phyloP scores from a whole-genome alignment of 1,140 invertebrate genomes.

The Bombus breviceps region DNA sequence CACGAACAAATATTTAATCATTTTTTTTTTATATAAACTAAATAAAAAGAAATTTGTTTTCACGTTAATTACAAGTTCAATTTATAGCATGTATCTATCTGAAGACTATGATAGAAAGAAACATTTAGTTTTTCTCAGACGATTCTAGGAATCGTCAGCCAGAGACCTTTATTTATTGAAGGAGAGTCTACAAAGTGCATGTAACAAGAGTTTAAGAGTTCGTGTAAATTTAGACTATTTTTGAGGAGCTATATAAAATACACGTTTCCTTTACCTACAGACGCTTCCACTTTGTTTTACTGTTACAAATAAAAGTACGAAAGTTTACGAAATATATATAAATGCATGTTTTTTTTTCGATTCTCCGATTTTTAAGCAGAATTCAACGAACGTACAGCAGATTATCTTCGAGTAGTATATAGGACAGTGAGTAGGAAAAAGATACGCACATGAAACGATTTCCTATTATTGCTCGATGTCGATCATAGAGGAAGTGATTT shows the following conservation, averaged over 20 bases:
- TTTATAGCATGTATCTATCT: slow-evolving; percentile 1
- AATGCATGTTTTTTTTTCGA: slow-evolving; percentile 40
- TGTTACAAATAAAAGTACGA: slow-evolving; percentile 24
- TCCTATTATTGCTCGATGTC: slow-evolving; percentile 46
- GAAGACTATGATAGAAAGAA: neutral
- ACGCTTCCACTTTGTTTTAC: slow-evolving; percentile 9
- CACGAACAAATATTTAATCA: neutral
- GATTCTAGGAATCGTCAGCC: slow-evolving; percentile 48
- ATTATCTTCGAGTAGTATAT: slow-evolving; percentile 8
- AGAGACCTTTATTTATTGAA: slow-evolving; percentile 38
- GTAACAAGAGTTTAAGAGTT: neutral
- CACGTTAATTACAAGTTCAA: slow-evolving; percentile 11
- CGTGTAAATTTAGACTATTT: slow-evolving; percentile 18
- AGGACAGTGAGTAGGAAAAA: slow-evolving; percentile 22
- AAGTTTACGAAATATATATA: slow-evolving; percentile 18
- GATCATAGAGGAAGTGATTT: slow-evolving; percentile 41
- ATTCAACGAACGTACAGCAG: slow-evolving; percentile 33
- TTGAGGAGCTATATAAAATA: neutral
- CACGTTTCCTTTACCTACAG: neutral
- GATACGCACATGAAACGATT: slow-evolving; percentile 49
- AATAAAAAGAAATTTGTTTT: slow-evolving; percentile 5
- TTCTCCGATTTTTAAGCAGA: slow-evolving; percentile 18
- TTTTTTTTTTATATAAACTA: slow-evolving; percentile 10
- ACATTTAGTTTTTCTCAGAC: neutral
- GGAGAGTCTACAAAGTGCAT: slow-evolving; percentile 1